Evolutionary conservation across 2,113 vertebrate genomes (phyloP), one percentile per base, ranked within the genome.

Genomic region (Pogona vitticeps): DNA sequence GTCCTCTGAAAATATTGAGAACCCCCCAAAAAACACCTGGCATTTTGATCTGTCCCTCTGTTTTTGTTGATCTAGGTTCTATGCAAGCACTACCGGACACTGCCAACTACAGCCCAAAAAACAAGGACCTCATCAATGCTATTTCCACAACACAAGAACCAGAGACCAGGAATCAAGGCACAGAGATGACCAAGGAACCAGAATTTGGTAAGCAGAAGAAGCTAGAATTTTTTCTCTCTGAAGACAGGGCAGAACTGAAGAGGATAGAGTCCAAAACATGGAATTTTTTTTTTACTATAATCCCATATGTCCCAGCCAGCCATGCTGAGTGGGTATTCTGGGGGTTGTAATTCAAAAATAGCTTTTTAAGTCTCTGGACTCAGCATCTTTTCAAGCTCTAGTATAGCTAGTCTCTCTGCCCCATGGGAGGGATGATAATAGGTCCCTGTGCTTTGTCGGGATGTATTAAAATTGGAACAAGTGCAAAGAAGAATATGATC

Each of bases 201-300:
- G 15, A 10, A 18, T 31, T 17, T 88, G 91, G 94, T 95, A 82
- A 88, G 90, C 84, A 36, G 90, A 61, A n/a, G 23, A 89, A 26
- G 9, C 72, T 8, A 56, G 13, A 18, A 18, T 20, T 76, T 26
- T 23, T 17, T 52, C 18, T 56, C 21, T 59, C 9, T 76, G 56
- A 59, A 58, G 21, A 46, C 36, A 15, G 36, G 7, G 1, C 17
- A 40, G 7, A 9, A 12, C 13, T 46, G 38, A 61, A 61, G 42
- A 13, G 21, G 33, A 13, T 8, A 84, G 46, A 52, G 46, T 10
- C 46, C 46, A 5, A 52, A 52, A 10, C 10, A 5, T 52, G 46
- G 46, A 52, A 52, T 52, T 6, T 10, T 10, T 52, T 52, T 52
- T 52, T 52, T 52, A 52, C 46, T 52, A 10, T 52, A 52, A 52